Evolutionary conservation across 2,113 vertebrate species (phyloP).

Genomic region (Dipodomys ordii): DNA sequence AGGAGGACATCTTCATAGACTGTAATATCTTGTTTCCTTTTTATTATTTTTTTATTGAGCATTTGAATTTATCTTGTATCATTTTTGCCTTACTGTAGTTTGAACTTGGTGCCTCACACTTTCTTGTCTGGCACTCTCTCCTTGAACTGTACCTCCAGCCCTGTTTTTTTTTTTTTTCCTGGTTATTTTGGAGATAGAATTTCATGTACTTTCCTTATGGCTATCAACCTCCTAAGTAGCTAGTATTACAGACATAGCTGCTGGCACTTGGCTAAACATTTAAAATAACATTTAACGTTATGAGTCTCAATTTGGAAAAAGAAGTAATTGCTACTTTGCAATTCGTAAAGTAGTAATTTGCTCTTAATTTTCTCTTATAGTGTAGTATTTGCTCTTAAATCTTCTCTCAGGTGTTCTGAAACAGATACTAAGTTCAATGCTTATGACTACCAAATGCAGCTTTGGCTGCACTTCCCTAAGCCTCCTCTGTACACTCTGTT

Average conservation of each 20-base stretch:
- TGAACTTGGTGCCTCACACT: too few relatives aligned
- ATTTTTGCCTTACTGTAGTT: too few relatives aligned
- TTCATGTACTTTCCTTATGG: too few relatives aligned
- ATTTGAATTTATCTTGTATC: background rate
- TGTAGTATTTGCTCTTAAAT: background rate
- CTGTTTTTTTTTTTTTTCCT: too few relatives aligned
- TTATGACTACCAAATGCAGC: background rate
- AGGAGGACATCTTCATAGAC: background rate
- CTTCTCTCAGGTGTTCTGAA: background rate
- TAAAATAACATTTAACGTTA: background rate
- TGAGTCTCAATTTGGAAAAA: slow-evolving; percentile 4
- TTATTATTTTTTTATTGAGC: background rate
- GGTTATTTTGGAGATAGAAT: too few relatives aligned
- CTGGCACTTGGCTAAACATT: too few relatives aligned
- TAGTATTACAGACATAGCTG: too few relatives aligned
- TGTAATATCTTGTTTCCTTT: background rate
- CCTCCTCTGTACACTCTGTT: background rate
- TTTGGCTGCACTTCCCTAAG: background rate
- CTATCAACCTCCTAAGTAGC: too few relatives aligned
- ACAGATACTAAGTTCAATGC: background rate
- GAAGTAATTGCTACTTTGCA: background rate
- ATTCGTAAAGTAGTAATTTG: background rate
- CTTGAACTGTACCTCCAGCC: too few relatives aligned
- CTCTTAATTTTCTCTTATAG: background rate
- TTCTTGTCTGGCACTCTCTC: too few relatives aligned